A percentile compares a stretch with the other conserved stretches of the same genome.
Evolutionary conservation across 2,113 vertebrate genomes (phyloP).

Genomic region (Chiloscyllium plagiosum): DNA sequence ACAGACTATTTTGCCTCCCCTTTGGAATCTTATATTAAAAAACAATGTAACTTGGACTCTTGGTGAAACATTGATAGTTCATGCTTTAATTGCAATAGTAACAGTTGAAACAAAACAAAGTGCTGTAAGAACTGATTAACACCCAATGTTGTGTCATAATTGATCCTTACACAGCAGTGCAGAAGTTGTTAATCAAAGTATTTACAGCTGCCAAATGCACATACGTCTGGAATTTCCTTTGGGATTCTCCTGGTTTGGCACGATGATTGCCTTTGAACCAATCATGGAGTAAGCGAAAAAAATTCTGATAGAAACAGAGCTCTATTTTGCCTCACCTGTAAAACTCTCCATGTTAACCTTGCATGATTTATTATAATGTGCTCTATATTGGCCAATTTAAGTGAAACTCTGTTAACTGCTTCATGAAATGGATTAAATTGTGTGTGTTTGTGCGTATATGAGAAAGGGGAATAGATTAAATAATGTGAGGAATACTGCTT

Average conservation of each 20-base stretch:
- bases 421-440: background rate
- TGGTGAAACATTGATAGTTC: background rate
- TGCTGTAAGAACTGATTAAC: conserved; percentile 1
- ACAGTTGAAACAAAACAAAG: background rate
- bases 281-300: background rate
- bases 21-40: background rate
- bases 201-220: background rate
- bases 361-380: background rate
- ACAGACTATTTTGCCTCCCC: background rate
- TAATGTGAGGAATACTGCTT: background rate
- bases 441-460: background rate
- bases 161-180: background rate
- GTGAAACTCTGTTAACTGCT: background rate
- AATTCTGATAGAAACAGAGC: background rate
- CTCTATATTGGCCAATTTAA: background rate
- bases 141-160: background rate
- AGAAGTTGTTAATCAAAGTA: background rate
- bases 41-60: background rate
- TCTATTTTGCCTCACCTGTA: background rate
- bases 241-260: background rate
- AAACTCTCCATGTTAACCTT: background rate
- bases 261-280: background rate
- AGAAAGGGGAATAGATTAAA: background rate
- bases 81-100: background rate
- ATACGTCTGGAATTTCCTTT: background rate